phyloP scores from a whole-genome alignment of 2,888 invertebrate genomes.

The Hemicrepidius hirtus region DNA sequence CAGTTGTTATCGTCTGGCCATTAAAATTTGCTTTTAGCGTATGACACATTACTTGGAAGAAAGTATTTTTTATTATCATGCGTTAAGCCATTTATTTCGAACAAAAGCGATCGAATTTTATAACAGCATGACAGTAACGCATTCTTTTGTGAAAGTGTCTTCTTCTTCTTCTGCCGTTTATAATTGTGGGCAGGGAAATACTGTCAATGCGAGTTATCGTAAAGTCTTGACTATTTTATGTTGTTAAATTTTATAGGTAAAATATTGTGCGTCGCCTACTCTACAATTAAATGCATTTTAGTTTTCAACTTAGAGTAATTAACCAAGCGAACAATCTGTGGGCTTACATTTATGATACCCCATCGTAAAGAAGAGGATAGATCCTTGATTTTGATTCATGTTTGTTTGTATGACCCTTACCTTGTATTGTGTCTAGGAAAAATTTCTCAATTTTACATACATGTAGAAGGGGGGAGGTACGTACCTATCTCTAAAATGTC shows the following conservation, averaged over 20 bases:
- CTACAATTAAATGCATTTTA: constrained; percentile 38
- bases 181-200: constrained; percentile 24
- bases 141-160: constrained; percentile 30
- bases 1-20: constrained; percentile 4
- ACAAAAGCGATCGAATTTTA: constrained; percentile 40
- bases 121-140: constrained; percentile 33
- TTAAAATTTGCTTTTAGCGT: constrained; percentile 32
- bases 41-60: constrained; percentile 28
- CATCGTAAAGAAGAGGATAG: constrained; percentile 18
- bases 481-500: no score
- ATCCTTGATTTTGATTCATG: constrained; percentile 26
- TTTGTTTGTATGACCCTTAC: neutral
- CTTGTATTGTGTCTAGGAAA: neutral
- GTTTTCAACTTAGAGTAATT: constrained; percentile 34
- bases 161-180: constrained; percentile 29
- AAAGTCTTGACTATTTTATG: constrained; percentile 22
- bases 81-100: constrained; percentile 31
- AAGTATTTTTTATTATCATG: constrained; percentile 37
- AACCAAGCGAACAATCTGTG: constrained; percentile 20
- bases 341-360: constrained; percentile 30
- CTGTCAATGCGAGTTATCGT: constrained; percentile 35
- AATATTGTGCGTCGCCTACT: constrained; percentile 40
- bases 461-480: no score
- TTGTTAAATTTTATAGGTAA: constrained; percentile 35
- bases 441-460: no score